Evolutionary conservation across 2,888 invertebrate species (phyloP).

Genomic region (Pyrocoelia pectoralis): DNA sequence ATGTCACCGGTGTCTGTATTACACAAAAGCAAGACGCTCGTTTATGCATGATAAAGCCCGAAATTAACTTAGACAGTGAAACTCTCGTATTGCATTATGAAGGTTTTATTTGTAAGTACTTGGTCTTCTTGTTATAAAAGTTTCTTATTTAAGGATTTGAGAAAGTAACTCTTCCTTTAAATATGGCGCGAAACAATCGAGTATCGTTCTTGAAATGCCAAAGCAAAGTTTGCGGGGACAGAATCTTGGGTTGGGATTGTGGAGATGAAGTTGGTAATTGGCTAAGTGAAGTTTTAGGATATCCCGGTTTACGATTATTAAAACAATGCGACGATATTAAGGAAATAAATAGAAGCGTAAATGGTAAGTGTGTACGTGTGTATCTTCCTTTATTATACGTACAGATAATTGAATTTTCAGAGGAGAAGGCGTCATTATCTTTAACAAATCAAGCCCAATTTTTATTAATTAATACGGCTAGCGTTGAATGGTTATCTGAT

Average conservation of each 20-base stretch:
- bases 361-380: slow-evolving; percentile 37
- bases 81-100: slow-evolving; percentile 68
- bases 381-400: too few species aligned
- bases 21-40: slow-evolving; percentile 86
- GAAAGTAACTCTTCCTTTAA: slow-evolving; percentile 14
- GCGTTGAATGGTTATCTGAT: slow-evolving; percentile 74
- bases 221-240: slow-evolving; percentile 87
- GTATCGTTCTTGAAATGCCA: slow-evolving; percentile 62
- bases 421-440: slow-evolving; percentile 61
- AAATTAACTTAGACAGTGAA: slow-evolving; percentile 68
- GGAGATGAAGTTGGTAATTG: slow-evolving; percentile 83
- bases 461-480: slow-evolving; percentile 80
- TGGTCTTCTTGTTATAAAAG: neutral
- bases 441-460: slow-evolving; percentile 87
- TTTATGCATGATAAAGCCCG: slow-evolving; percentile 81
- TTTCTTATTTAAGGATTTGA: slow-evolving; percentile 16
- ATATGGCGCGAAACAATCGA: neutral
- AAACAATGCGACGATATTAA: slow-evolving; percentile 62
- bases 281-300: slow-evolving; percentile 77
- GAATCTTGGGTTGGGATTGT: slow-evolving; percentile 82
- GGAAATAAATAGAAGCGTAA: slow-evolving; percentile 42
- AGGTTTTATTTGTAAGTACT: slow-evolving; percentile 59
- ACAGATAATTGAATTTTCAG: slow-evolving; percentile 36
- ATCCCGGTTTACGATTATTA: slow-evolving; percentile 74
- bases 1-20: slow-evolving; percentile 79